Base-by-base conservation (phyloP, 1,140 invertebrate species). In the Platorchestia sp. region DNA sequence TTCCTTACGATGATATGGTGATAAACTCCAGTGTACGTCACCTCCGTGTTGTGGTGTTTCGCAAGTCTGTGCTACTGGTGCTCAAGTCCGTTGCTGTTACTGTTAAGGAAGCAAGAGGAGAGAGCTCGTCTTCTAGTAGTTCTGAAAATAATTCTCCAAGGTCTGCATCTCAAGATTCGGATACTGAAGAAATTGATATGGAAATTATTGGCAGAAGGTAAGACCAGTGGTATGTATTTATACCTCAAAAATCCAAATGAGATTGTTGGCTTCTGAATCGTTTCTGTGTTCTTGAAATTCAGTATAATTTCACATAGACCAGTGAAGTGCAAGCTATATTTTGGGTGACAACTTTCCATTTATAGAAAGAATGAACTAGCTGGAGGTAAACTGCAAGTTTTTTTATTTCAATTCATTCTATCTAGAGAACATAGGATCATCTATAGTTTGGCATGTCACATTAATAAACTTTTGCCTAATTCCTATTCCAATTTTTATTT, bases 71-170 rank as follows among this genome's bases (percentile, higher is more conserved):
- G 16, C 97, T 99, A 3, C 97, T 99, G 93, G 98, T 99, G 95
- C 97, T 99, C 27, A 99, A 99, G 97, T 98, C 98, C 95, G 98
- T 99, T 86, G 99, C 99, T 7, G 98, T 99, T 0, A 99, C 98
- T 0, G 98, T 99, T 0, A 99, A 99, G 97, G 98, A 99, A 97
- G 98, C 99, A 96, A 97, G 98, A 95, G 98, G 98, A 96, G 98
- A 99, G 97, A 96, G 96, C 90, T 96, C 95, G 14, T 98, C 98
- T 47, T 93, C 91, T 41, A 90, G 44, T 45, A 45, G 43, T 27
- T 93, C 91, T 19, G 91, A 93, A 45, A 98, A 98, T 96, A 98
- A 98, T 0, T 98, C 98, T 59, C 96, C 96, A 36, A 96, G 96
- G 42, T 96, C 96, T 45, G 96, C 95, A 41, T 10, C 91, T 40